Evolutionary conservation across 2,113 vertebrate species (phyloP), one percentile per base, ranked within the genome.

Genomic region (Hyperoodon ampullatus): DNA sequence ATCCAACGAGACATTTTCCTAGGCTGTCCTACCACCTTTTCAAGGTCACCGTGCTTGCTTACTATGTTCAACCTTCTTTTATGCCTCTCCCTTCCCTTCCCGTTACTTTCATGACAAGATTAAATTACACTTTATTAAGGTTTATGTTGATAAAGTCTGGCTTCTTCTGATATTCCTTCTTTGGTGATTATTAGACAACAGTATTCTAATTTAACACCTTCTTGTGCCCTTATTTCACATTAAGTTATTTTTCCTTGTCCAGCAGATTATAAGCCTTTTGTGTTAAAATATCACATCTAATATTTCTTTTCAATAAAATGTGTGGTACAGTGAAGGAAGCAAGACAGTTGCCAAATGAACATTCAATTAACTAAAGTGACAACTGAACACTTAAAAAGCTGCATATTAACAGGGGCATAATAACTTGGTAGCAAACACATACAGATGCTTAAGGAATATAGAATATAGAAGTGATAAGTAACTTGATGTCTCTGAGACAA

Each of bases 181-280:
- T 90, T 13, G 19, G 35, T 1, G 2, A 95, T 80, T 90, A 44
- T 75, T 70, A 83, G 35, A 61, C 3, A 66, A 12, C 10, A 50
- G 3, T 35, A 61, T 74, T 96, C 78, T 89, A 74, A 84, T 95
- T 83, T 75, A 95, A 75, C 5, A 21, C 14, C 18, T 92, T n/a
- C 14, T 72, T 90, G 47, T 53, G 44, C 26, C 4, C 39, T 60
- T 61, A 83, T 74, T 68, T 70, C 75, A 80, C 39, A 55, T 30
- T 55, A 50, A 39, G 10, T 61, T 53, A 61, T 47, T 58, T 95
- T 14, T 84, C 21, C 35, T 35, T 92, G 85, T 93, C 72, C 39
- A 82, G 26, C 21, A 94, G 35, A 74, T 83, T 47, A 83, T 63
- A 84, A 35, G 24, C 7, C 42, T 96, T 70, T 33, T 63, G 81